These are phyloP conservation scores for Xylocampa areola DNA, from an alignment of 2,888 invertebrate species.

Conservation along the genomic window DNA sequence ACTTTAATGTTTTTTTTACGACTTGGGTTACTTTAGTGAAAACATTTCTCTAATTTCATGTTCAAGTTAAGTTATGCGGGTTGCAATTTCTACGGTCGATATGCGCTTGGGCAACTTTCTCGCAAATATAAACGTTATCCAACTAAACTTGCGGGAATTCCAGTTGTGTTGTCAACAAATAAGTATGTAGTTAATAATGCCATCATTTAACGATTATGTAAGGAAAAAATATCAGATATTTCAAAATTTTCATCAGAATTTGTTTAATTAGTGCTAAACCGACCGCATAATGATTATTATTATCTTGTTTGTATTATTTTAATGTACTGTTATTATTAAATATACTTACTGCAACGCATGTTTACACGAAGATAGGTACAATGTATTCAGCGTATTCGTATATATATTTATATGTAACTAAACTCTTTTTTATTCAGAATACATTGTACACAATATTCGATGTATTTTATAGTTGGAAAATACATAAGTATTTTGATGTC, in stretches of 20 bases:
- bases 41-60: conserved; percentile 14
- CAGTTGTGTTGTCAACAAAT: conserved; percentile 13
- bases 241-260: conserved; percentile 25
- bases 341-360: no score
- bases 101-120: conserved; percentile 71
- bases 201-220: conserved; percentile 13
- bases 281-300: conserved; percentile 39
- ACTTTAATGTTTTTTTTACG: conserved; percentile 10
- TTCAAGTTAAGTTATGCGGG: conserved; percentile 38
- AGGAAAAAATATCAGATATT: conserved; percentile 32
- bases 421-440: no score
- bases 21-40: conserved; percentile 24
- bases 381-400: background rate
- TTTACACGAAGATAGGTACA: no score
- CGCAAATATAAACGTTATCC: conserved; percentile 66
- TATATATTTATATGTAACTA: no score
- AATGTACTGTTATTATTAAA: background rate
- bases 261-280: conserved; percentile 36
- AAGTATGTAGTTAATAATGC: conserved; percentile 25
- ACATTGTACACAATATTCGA: no score
- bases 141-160: conserved; percentile 30
- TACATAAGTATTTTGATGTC: no score
- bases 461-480: no score
- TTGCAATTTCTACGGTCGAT: conserved; percentile 17
- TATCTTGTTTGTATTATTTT: conserved; percentile 26